phyloP scores from a whole-genome alignment of 1,140 invertebrate genomes.

The Thaumetopoea pityocampa region DNA sequence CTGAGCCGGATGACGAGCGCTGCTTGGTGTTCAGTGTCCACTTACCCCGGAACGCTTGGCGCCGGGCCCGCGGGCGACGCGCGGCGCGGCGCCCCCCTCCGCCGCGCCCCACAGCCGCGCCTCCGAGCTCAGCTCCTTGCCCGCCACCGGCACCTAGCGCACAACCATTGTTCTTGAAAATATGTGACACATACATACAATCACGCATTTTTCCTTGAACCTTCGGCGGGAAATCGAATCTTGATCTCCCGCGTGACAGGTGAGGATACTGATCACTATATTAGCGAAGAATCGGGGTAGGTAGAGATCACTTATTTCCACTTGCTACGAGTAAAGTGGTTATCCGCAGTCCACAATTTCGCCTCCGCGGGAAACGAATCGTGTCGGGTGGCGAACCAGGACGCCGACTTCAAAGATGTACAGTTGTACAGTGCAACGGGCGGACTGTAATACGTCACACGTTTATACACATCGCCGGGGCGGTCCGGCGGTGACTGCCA shows the following conservation, averaged over 20 bases:
- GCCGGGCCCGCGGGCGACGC: slow-evolving; percentile 80
- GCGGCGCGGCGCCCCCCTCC: slow-evolving; percentile 75
- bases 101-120: slow-evolving; percentile 54
- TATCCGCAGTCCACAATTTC: too few species aligned
- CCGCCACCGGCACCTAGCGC: slow-evolving; percentile 4
- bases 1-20: background rate
- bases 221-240: background rate
- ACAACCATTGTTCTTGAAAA: too few species aligned
- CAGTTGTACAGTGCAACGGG: too few species aligned
- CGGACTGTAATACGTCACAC: too few species aligned
- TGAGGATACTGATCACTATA: background rate
- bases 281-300: too few species aligned
- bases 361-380: too few species aligned
- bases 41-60: slow-evolving; percentile 80
- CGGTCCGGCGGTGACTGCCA: slow-evolving; percentile 32
- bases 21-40: background rate
- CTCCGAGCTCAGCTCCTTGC: slow-evolving; percentile 38
- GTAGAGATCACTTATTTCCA: too few species aligned
- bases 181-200: background rate
- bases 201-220: background rate
- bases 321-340: too few species aligned
- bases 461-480: too few species aligned
- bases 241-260: background rate
- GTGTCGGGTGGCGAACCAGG: too few species aligned
- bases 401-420: too few species aligned